A percentile compares a stretch with the other conserved stretches of the same genome.
These are phyloP conservation scores for Orthonychiurus folsomi DNA, from an alignment of 2,888 invertebrate genomes.

Conservation along the genomic window DNA sequence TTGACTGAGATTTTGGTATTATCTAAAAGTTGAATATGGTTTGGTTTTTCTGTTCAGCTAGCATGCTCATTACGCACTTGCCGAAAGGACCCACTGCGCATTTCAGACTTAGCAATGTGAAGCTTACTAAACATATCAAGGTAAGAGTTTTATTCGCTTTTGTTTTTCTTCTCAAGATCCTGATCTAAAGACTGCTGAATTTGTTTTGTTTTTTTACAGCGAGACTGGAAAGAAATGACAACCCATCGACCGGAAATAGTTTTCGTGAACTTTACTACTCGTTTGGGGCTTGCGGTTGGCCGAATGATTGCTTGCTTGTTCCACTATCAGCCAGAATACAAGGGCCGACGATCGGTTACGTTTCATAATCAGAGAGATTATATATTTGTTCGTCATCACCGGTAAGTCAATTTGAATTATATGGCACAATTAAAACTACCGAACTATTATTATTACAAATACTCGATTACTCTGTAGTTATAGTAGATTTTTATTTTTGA, in stretches of 20 bases:
- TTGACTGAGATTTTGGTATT: slow-evolving; percentile 13
- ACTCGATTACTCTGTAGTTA: too few species aligned
- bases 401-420: slow-evolving; percentile 51
- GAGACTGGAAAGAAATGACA: slow-evolving; percentile 69
- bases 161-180: not conserved
- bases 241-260: slow-evolving; percentile 89
- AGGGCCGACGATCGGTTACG: slow-evolving; percentile 83
- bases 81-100: slow-evolving; percentile 96
- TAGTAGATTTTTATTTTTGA: too few species aligned
- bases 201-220: slow-evolving; percentile 42
- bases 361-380: slow-evolving; percentile 99
- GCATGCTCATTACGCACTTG: slow-evolving; percentile 81
- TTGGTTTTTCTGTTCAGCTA: slow-evolving; percentile 52
- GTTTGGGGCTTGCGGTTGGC: slow-evolving; percentile 80
- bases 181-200: not conserved
- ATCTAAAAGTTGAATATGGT: slow-evolving; percentile 7
- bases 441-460: too few species aligned
- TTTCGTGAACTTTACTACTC: slow-evolving; percentile 89
- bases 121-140: slow-evolving; percentile 75
- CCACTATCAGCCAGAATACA: slow-evolving; percentile 91
- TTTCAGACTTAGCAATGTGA: slow-evolving; percentile 86
- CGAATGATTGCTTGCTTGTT: slow-evolving; percentile 90
- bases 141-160: slow-evolving; percentile 41
- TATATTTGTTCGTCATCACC: slow-evolving; percentile 95
- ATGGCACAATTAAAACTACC: too few species aligned